These are phyloP conservation scores for Litocranius walleri DNA, from an alignment of 2,113 vertebrate genomes.

Conservation along the genomic window DNA sequence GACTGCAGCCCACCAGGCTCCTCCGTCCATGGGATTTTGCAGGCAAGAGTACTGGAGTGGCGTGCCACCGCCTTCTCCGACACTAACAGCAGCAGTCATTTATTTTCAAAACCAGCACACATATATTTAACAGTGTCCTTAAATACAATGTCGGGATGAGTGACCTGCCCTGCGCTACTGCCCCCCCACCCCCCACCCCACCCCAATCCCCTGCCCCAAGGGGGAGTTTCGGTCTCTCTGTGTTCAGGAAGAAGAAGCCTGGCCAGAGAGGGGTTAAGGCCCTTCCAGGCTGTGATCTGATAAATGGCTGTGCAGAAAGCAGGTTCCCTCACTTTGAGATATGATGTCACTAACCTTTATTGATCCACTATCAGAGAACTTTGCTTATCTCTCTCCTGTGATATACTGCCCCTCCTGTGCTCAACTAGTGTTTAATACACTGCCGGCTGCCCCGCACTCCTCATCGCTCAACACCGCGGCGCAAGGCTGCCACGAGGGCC, in stretches of 20 bases:
- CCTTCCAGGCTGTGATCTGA: slow-evolving; percentile 84
- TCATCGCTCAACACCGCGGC: slow-evolving; percentile 82
- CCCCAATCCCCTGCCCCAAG: no score
- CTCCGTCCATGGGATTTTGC: no score
- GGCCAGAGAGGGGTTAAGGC: slow-evolving; percentile 80
- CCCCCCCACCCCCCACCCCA: no score
- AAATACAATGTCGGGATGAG: neutral
- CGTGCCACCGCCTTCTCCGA: no score
- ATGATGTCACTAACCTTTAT: slow-evolving; percentile 99
- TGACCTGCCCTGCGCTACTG: rapidly evolving
- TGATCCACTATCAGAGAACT: slow-evolving; percentile 93
- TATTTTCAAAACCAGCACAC: neutral
- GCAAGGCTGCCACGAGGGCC: slow-evolving; percentile 76
- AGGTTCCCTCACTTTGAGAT: slow-evolving; percentile 96
- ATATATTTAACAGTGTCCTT: neutral
- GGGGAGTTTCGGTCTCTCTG: neutral
- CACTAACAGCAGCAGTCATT: neutral
- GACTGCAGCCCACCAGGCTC: no score
- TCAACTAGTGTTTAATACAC: slow-evolving; percentile 97
- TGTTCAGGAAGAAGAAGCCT: neutral
- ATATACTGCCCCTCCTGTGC: slow-evolving; percentile 91
- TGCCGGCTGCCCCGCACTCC: slow-evolving; percentile 82
- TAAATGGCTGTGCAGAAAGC: slow-evolving; percentile 93
- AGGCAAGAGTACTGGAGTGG: no score
- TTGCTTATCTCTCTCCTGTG: slow-evolving; percentile 94